Base-by-base conservation (phyloP, 2,113 vertebrate species). In the Caranx ignobilis region DNA sequence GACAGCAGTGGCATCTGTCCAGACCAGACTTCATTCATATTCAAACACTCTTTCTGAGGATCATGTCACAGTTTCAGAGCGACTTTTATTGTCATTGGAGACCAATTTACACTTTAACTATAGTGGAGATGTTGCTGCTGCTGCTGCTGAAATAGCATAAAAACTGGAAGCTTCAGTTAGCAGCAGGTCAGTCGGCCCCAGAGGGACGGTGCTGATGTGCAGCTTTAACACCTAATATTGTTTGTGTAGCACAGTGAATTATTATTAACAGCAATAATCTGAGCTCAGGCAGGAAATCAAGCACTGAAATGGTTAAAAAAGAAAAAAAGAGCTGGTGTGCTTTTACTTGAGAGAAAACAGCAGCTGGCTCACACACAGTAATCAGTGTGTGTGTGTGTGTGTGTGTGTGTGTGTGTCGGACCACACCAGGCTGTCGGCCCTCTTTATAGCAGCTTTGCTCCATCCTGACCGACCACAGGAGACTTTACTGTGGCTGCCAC, bases 1-100 rank as follows among this genome's bases (percentile, higher is more conserved):
- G 85, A 85, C 85, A 83, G 87, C 77, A 19, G 71, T 71, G 78
- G 80, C 80, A 80, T 75, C n/a, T 50, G 55, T 66, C 63, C 80
- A 80, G 41, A 0, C 54, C 69, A 75, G 60, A 67, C 70, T 82
- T 80, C 62, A 76, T 87, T 79, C 79, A 84, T 74, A 87, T 87
- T 89, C 65, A 80, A 41, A 56, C 66, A 60, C 43, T 48, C 43
- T 48, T 57, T 78, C 62, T 54, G 55, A 81, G 71, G 13, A 66
- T 35, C 55, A 54, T 39, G 65, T 62, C 31, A 5, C 74, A 55
- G 12, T 63, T 66, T 77, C 65, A 63, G 34, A 1, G 15, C 41
- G 11, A 41, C 4, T 54, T 39, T 63, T 69, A 78, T 71, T 82
- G 72, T 66, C 59, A 76, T 10, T 41, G 43, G 50, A 69, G 68